Evolutionary conservation across 2,888 invertebrate species (phyloP), one percentile per base, ranked within the genome.

Genomic region (Drosophila anomalata): DNA sequence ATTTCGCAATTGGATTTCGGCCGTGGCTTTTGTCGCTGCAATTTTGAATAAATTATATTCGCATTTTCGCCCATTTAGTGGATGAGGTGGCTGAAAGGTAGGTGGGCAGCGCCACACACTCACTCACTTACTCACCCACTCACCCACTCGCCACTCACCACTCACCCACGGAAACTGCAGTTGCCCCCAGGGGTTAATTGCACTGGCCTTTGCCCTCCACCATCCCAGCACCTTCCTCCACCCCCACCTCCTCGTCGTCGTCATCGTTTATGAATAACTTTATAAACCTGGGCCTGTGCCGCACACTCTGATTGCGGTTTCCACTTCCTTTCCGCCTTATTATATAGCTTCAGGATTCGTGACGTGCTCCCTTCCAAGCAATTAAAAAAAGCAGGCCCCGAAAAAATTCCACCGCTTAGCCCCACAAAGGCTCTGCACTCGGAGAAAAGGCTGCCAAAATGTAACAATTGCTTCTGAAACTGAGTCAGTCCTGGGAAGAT

Each of bases 341-440:
- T 50, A 67, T 66, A 73, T 66, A 63, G 53, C 67, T 76, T 52
- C 41, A 56, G 55, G 60, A 67, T 61, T 84, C 74, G 76, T 84
- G 81, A 78, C 78, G 73, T 67, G 76, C 65, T 78, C 50, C 61
- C 66, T 52, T 51, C 60, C 56, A 67, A 81, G 73, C 80, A 81
- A 86, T 81, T 81, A 82, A 77, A 61, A 41, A 67, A 61, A 57
- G 53, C 31, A 44, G 4, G 48, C 39, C 53, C 48, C 36, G 11
- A 53, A 53, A 48, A 5, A 26, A 46, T 29, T n/a, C 24, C 26
- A 6, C 17, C 9, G 8, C 20, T 2, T 44, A 17, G 17, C 9
- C 7, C 20, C 8, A 20, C 29, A 9, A 59, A 41, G 41, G 36
- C 29, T n/a, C 14, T 61, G 12, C 61, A 61, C 60, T 24, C 1